Base-by-base conservation (phyloP, 2,888 invertebrate species). In the Plebejus argus region DNA sequence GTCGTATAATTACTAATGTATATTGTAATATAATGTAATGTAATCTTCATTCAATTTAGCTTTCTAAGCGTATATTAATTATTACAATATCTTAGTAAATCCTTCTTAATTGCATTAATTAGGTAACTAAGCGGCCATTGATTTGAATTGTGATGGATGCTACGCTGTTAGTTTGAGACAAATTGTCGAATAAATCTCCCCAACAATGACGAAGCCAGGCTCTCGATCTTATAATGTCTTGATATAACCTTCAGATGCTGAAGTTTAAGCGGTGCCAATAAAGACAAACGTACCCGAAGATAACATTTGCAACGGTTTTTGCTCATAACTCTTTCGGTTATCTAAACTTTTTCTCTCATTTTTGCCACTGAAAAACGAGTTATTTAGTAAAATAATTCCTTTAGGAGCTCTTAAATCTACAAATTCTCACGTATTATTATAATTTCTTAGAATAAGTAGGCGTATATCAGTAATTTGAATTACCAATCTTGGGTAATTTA, bases 291-390 rank as follows among this genome's bases (percentile, higher is more conserved):
- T 18, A 33, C 15, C 35, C 35, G 6, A 8, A 71, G 71, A 71
- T 71, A 39, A n/a, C 39, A 39, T 71, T 70, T 71, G n/a, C n/a
- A 71, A n/a, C 66, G 66, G 66, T 66, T 66, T 33, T 66, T 66
- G 66, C 28, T 39, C 39, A 20, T 39, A 71, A n/a, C 70, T n/a
- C 39, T 71, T 39, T n/a, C 15, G n/a, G n/a, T 66, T 23, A 58
- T 58, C 58, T 58, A 15, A n/a, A 20, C 58, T 20, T 58, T 58
- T 20, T 58, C 53, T 53, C 5, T 53, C 53, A 53, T 53, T 49
- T 49, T 49, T 49, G 18, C 18, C 3, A 18, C 18, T 53, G 18
- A 53, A 53, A 53, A 53, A 53, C 53, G 53, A 53, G 4, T 53
- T 53, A 49, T 53, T 49, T 49, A 4, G 1, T 53, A 53, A 53